phyloP scores from a whole-genome alignment of 2,888 invertebrate species.

The Odontocerum albicorne region DNA sequence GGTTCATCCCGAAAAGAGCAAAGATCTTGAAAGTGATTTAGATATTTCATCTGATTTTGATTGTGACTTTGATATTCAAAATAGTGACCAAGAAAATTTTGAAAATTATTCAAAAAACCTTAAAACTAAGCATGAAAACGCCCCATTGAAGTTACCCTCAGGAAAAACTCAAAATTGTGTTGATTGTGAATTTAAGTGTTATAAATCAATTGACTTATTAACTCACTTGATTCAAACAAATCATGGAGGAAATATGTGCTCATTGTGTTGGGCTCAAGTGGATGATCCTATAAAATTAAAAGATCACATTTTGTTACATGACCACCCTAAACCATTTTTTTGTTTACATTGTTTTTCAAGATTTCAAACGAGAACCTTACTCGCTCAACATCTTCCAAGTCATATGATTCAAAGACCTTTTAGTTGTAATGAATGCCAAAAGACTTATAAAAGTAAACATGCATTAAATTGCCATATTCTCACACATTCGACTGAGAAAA shows the following conservation, averaged over 20 bases:
- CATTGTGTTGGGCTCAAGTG: conserved; percentile 43
- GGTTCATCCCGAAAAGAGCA: no score
- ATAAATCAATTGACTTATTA: conserved; percentile 45
- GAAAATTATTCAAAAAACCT: no score
- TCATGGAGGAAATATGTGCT: conserved; percentile 41
- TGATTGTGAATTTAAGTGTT: conserved; percentile 47
- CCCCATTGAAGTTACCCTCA: no score
- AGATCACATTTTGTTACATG: conserved; percentile 49
- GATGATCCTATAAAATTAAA: conserved; percentile 40
- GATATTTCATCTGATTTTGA: no score
- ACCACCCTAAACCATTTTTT: conserved; percentile 52
- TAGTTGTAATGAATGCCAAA: conserved; percentile 52
- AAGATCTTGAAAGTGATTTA: no score
- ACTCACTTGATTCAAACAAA: conserved; percentile 35
- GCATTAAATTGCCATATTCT: conserved; percentile 58
- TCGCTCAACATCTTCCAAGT: conserved; percentile 55
- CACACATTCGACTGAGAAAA: conserved; percentile 52
- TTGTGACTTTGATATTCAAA: no score
- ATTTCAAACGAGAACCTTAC: conserved; percentile 52
- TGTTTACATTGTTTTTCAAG: conserved; percentile 53
- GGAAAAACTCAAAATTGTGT: conserved; percentile 48
- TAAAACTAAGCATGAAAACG: no score
- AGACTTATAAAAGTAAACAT: conserved; percentile 62
- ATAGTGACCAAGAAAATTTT: no score
- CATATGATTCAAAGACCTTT: conserved; percentile 58